phyloP scores from a whole-genome alignment of 2,888 invertebrate species.

The Chymomyza procnemis region DNA sequence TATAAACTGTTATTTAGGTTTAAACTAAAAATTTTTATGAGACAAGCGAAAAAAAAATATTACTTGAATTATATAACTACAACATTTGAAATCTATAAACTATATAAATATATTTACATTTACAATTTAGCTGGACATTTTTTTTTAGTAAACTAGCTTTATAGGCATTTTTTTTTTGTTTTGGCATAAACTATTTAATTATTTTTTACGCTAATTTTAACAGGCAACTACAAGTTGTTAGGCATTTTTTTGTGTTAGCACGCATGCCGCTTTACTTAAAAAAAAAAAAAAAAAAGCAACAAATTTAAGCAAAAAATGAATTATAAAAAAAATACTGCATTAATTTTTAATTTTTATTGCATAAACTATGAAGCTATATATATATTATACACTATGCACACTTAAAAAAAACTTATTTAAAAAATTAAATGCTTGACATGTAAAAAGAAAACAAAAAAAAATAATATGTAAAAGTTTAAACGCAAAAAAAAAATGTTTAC shows the following conservation, averaged over 20 bases:
- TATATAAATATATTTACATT: slow-evolving; percentile 7
- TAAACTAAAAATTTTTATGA: slow-evolving; percentile 17
- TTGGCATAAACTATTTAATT: no score
- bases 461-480: no score
- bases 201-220: background rate
- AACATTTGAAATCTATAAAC: slow-evolving; percentile 17
- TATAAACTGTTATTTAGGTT: slow-evolving; percentile 64
- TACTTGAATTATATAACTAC: background rate
- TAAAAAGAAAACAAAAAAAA: slow-evolving; percentile 18
- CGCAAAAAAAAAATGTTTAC: slow-evolving; percentile 21
- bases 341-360: slow-evolving; percentile 3
- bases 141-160: background rate
- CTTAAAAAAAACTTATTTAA: slow-evolving; percentile 17
- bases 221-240: background rate
- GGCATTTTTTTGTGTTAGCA: background rate
- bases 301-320: background rate
- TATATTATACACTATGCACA: slow-evolving; percentile 9
- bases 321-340: background rate
- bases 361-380: background rate
- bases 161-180: background rate
- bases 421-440: slow-evolving; percentile 23
- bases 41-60: slow-evolving; percentile 15
- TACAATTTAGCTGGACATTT: background rate
- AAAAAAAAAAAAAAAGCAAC: background rate
- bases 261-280: slow-evolving; percentile 1